These are phyloP conservation scores for Paguma larvata DNA, from an alignment of 2,797 vertebrate genomes.

Conservation along the genomic window DNA sequence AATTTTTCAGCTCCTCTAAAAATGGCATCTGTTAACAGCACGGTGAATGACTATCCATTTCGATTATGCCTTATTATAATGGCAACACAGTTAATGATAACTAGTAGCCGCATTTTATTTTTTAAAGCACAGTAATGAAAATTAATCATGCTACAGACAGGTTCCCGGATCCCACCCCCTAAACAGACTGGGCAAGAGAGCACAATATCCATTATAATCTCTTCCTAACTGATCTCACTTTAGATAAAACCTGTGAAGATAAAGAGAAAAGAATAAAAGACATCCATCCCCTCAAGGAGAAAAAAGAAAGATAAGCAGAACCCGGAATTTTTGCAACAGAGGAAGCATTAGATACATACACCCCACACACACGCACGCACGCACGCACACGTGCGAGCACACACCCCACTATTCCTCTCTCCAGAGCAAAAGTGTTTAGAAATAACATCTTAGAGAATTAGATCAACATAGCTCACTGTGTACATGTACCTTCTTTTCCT, in stretches of 20 bases:
- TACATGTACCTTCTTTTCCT: background rate
- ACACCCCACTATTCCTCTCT: background rate
- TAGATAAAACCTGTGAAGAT: background rate
- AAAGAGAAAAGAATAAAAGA: background rate
- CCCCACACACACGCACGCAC: background rate
- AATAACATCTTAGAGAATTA: background rate
- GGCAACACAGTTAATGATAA: constrained; percentile 53
- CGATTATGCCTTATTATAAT: constrained; percentile 42
- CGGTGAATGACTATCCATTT: background rate
- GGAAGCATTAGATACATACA: background rate
- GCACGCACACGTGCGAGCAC: background rate
- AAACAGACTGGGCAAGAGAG: constrained; percentile 2
- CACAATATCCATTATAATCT: background rate
- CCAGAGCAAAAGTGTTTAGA: background rate
- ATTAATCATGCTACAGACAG: background rate
- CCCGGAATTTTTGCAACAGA: background rate
- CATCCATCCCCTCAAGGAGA: background rate
- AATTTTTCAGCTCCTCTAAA: background rate
- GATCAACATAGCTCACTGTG: background rate
- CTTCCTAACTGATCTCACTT: constrained; percentile 3
- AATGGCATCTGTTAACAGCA: background rate
- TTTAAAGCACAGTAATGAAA: constrained; percentile 67
- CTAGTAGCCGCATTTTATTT: constrained; percentile 74
- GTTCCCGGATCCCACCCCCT: background rate
- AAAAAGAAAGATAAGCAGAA: background rate